Conservation (phyloP, 2,888 invertebrate species). For the Lasius fuliginosus region DNA sequence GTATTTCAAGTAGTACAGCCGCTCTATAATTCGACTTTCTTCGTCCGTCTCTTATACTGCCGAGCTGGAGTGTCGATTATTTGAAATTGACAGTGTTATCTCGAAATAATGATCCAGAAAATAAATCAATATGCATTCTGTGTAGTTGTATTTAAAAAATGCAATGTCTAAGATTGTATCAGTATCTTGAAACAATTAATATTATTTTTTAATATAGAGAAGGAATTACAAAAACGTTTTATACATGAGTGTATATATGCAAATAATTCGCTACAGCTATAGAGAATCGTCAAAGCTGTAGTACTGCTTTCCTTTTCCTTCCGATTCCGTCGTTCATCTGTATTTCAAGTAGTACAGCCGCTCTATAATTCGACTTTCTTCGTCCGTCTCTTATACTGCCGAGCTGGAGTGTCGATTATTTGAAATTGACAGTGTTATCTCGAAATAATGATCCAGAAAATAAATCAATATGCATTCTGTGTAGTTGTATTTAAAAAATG, state of each 20-base stretch:
- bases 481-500: neutral
- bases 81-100: slow-evolving; percentile 5
- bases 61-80: slow-evolving; percentile 23
- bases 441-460: slow-evolving; percentile 13
- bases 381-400: slow-evolving; percentile 46
- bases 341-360: slow-evolving; percentile 64
- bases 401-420: slow-evolving; percentile 22
- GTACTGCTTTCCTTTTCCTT: slow-evolving; percentile 63
- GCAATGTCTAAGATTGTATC: neutral
- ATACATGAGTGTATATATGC: slow-evolving; percentile 67
- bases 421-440: slow-evolving; percentile 8
- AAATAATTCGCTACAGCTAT: slow-evolving; percentile 79
- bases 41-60: slow-evolving; percentile 50
- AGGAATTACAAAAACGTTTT: slow-evolving; percentile 2
- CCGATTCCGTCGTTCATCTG: slow-evolving; percentile 62
- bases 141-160: neutral
- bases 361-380: slow-evolving; percentile 64
- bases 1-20: slow-evolving; percentile 65
- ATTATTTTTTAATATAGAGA: neutral
- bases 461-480: neutral
- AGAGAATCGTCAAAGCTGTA: slow-evolving; percentile 36
- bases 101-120: slow-evolving; percentile 16
- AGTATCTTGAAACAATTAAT: neutral
- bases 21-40: slow-evolving; percentile 63
- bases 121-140: neutral